A percentile compares a stretch with the other conserved stretches of the same genome.
These are phyloP conservation scores for Lampris megalopsis DNA, from an alignment of 2,113 vertebrate species.

Conservation along the genomic window DNA sequence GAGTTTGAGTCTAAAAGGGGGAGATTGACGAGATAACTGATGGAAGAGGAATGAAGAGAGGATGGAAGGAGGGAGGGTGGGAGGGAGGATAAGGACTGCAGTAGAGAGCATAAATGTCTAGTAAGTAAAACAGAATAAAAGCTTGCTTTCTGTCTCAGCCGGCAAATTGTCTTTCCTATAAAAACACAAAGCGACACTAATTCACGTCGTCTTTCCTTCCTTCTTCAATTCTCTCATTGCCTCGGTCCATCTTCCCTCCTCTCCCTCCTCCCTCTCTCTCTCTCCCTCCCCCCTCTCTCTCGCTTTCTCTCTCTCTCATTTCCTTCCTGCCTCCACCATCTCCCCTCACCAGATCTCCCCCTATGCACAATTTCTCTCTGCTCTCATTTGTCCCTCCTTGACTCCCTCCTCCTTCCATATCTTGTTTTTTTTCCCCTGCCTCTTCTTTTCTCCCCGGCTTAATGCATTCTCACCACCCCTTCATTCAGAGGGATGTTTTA, in stretches of 20 bases:
- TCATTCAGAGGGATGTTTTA: conserved; percentile 83
- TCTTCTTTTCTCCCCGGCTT: conserved; percentile 38
- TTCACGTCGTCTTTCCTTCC: conserved; percentile 12
- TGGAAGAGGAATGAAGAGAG: neutral
- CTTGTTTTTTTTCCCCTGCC: conserved; percentile 7
- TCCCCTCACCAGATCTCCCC: neutral
- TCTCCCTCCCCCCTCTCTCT: conserved; percentile 17
- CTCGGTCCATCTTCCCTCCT: neutral
- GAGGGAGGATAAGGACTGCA: neutral
- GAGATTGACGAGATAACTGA: neutral
- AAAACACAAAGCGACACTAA: conserved; percentile 4
- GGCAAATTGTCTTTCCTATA: conserved; percentile 17
- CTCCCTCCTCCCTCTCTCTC: neutral
- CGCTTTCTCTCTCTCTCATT: neutral
- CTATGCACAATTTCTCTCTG: neutral
- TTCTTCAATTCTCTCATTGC: neutral
- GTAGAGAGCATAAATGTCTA: too few species aligned
- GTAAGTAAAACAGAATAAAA: too few species aligned
- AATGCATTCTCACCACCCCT: conserved; percentile 80
- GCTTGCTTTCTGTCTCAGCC: neutral
- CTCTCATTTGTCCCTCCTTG: neutral
- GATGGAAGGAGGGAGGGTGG: neutral
- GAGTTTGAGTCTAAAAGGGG: neutral
- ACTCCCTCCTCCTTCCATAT: neutral
- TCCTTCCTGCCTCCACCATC: conserved; percentile 32